Conservation (phyloP, 2,797 vertebrate genomes). For the Phaenicophaeus curvirostris region DNA sequence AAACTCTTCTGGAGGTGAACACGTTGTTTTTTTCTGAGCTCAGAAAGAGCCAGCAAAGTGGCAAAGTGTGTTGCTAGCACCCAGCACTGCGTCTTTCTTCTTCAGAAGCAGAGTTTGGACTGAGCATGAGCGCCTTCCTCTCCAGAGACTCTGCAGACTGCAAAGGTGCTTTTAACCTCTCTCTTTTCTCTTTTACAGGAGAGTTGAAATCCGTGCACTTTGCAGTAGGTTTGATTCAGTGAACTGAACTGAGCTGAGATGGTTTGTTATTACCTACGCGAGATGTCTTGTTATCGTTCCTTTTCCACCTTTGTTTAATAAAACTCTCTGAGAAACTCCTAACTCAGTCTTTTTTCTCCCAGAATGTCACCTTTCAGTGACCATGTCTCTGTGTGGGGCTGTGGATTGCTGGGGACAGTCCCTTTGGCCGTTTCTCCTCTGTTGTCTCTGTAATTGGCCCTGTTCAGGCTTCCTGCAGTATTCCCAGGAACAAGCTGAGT, state of each 20-base stretch:
- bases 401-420: background rate
- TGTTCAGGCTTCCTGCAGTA: too few relatives aligned
- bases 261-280: background rate
- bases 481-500: too few relatives aligned
- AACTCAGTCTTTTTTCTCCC: background rate
- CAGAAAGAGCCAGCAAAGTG: rapidly evolving
- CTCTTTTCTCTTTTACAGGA: background rate
- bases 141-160: background rate
- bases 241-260: rapidly evolving
- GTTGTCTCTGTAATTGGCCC: too few relatives aligned
- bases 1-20: background rate
- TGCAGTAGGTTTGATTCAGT: background rate
- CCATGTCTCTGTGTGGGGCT: background rate
- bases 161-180: background rate
- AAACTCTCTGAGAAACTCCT: background rate
- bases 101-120: background rate
- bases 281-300: background rate
- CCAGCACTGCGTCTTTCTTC: background rate
- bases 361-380: background rate
- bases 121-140: rapidly evolving
- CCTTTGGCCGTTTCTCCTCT: background rate
- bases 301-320: background rate
- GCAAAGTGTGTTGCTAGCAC: background rate
- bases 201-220: background rate
- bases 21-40: rapidly evolving